phyloP scores from a whole-genome alignment of 1,140 invertebrate species.

The Euura lappo region DNA sequence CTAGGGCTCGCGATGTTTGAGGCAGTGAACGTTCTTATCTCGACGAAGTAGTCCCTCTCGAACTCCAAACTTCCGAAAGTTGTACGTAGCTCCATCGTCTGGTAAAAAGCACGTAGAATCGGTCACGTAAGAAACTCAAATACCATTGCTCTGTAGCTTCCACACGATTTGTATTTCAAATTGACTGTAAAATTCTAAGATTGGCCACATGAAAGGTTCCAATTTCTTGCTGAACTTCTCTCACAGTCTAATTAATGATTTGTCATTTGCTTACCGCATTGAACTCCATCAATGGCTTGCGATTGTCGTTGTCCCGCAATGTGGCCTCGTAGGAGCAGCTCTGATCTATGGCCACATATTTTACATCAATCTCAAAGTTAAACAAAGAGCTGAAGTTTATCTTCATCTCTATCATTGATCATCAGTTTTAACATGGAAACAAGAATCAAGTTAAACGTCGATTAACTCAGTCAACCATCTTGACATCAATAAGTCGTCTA shows the following conservation, averaged over 20 bases:
- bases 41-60: slow-evolving; percentile 36
- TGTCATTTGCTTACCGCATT: background rate
- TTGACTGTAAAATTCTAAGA: too few relatives aligned
- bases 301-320: slow-evolving; percentile 24
- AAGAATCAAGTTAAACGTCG: too few relatives aligned
- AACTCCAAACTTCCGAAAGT: slow-evolving; percentile 34
- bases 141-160: too few relatives aligned
- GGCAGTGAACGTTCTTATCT: slow-evolving; percentile 32
- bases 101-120: slow-evolving; percentile 10
- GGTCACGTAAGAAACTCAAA: too few relatives aligned
- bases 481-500: background rate
- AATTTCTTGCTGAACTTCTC: background rate
- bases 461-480: too few relatives aligned
- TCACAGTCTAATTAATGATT: background rate
- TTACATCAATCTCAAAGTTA: too few relatives aligned
- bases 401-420: too few relatives aligned
- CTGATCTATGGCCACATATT: slow-evolving; percentile 31
- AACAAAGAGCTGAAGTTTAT: too few relatives aligned
- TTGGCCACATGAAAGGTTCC: slow-evolving; percentile 8
- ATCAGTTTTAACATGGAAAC: too few relatives aligned
- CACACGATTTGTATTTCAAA: too few relatives aligned
- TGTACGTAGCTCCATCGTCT: slow-evolving; percentile 11
- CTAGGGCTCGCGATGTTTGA: slow-evolving; percentile 26
- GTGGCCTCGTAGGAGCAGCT: slow-evolving; percentile 48
- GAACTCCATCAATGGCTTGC: background rate